Base-by-base conservation (phyloP, 2,888 invertebrate species). In the Nudaria mundana region DNA sequence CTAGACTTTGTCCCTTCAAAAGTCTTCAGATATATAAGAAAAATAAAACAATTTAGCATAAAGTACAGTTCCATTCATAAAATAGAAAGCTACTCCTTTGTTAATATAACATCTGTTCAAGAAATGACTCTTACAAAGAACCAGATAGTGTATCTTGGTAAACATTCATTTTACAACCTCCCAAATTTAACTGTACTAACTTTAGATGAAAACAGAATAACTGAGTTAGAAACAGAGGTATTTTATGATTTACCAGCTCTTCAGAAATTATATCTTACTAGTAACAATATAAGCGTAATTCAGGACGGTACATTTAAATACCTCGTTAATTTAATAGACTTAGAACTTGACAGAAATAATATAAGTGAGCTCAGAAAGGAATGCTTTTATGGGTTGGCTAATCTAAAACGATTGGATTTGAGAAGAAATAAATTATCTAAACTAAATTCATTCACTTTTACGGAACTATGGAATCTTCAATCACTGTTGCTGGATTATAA, bases 261-360 rank as follows among this genome's bases (percentile, higher is more conserved):
- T 56, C 92, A 92, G 56, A 92, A 94, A 57, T 90, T 98, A 37
- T 93, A 93, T 64, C 89, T 98, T 38, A 96, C 96, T 68, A 94
- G 93, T 72, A 98, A 98, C 82, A 94, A 94, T 63, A 91, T 98
- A 52, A 94, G 93, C 57, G 90, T 92, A 18, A 90, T 97, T 45
- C 97, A 98, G 58, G 96, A 96, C 41, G 94, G 94, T 50, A 94
- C 98, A 8, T 97, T 95, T 67, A 90, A 90, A 62, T 91, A 93
- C 60, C 87, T 95, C 65, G 91, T 91, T 4, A 92, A 94, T 60
- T 87, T 98, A 47, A 89, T 93, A 36, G 94, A 94, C 54, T 81
- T 98, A 55, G 96, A 97, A 74, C 81, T 98, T 64, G 95, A 94
- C 71, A 91, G 91, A 58, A 95, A 94, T 83, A 92, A 93, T 66